A percentile compares a stretch with the other conserved stretches of the same genome.
Evolutionary conservation across 2,888 invertebrate genomes (phyloP).

Genomic region (Cantharis lateralis): DNA sequence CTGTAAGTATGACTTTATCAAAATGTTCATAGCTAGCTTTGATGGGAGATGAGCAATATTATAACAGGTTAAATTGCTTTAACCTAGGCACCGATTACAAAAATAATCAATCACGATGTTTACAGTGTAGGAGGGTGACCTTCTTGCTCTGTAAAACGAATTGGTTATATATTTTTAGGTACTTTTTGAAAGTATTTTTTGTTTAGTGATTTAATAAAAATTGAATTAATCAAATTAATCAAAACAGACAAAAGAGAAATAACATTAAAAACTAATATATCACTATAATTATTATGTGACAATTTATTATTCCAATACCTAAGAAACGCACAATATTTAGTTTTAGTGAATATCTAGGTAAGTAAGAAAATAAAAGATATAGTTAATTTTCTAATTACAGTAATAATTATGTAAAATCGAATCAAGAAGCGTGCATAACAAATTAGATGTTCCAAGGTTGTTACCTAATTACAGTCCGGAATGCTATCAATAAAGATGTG

Average conservation of each 20-base stretch:
- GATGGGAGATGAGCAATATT: constrained; percentile 13
- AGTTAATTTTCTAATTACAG: constrained; percentile 16
- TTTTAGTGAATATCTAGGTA: neutral
- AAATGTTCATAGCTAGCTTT: neutral
- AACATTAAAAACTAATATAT: neutral
- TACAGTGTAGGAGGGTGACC: constrained; percentile 35
- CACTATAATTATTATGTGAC: neutral
- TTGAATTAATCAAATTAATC: neutral
- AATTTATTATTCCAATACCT: neutral
- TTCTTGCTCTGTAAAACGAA: constrained; percentile 37
- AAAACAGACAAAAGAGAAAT: neutral
- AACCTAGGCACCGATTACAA: constrained; percentile 36
- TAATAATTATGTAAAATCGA: constrained; percentile 23
- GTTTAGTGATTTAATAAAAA: neutral
- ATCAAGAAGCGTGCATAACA: constrained; percentile 18
- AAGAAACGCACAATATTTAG: neutral
- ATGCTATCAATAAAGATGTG: constrained; percentile 13
- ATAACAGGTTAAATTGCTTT: constrained; percentile 25
- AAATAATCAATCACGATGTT: constrained; percentile 40
- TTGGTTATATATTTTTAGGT: neutral
- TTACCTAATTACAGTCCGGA: constrained; percentile 18
- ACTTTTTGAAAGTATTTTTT: constrained; percentile 13
- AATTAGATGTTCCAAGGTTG: constrained; percentile 26
- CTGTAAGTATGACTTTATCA: neutral
- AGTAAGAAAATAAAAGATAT: neutral